phyloP scores from a whole-genome alignment of 1,140 invertebrate genomes.

The Arctopsyche grandis region DNA sequence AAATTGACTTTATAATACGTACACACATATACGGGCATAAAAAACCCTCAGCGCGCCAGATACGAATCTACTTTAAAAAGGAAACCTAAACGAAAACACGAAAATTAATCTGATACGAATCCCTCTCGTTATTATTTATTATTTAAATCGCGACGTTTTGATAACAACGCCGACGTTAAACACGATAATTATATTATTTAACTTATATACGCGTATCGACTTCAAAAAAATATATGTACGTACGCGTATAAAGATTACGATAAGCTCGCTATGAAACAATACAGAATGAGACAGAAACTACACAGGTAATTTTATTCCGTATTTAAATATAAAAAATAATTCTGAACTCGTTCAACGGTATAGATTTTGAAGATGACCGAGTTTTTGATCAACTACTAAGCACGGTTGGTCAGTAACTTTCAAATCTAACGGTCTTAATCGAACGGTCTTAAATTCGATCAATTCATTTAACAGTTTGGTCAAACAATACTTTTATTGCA shows the following conservation, averaged over 20 bases:
- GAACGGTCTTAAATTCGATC: too few species aligned
- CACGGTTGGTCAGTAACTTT: too few species aligned
- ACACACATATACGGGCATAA: too few species aligned
- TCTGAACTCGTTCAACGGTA: too few species aligned
- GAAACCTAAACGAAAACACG: constrained; percentile 17
- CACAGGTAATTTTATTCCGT: neutral
- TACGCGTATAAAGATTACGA: neutral
- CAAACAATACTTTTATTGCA: too few species aligned
- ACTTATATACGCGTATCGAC: neutral
- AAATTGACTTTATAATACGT: constrained; percentile 15
- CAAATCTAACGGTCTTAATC: too few species aligned
- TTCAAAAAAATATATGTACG: neutral
- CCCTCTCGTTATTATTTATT: constrained; percentile 22
- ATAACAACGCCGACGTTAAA: constrained; percentile 7
- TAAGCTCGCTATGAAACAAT: neutral
- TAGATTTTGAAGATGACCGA: too few species aligned
- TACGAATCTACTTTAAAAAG: constrained; percentile 1
- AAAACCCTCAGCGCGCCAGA: neutral
- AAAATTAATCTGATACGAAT: constrained; percentile 20
- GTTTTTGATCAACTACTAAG: too few species aligned
- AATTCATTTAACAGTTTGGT: too few species aligned
- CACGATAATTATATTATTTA: constrained; percentile 24
- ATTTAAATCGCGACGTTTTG: constrained; percentile 16
- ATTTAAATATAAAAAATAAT: too few species aligned
- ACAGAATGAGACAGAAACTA: neutral